Percentiles rank a stretch among this genome's conserved stretches.
phyloP scores from a whole-genome alignment of 2,888 invertebrate species.

The Eristalis arbustorum region DNA sequence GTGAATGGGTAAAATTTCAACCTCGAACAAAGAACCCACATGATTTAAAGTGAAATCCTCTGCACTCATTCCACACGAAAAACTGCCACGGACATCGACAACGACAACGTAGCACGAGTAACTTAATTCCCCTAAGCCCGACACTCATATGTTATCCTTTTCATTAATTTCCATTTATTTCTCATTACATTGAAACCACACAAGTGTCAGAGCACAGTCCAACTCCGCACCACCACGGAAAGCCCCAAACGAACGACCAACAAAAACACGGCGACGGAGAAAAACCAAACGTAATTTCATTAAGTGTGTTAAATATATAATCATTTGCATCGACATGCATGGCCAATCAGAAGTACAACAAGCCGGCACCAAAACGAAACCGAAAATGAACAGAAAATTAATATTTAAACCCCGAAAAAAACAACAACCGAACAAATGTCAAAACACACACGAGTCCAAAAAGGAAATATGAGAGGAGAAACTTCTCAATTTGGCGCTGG shows the following conservation, averaged over 20 bases:
- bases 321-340: slow-evolving; percentile 68
- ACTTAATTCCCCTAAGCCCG: slow-evolving; percentile 35
- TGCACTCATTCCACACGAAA: neutral
- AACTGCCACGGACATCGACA: no score
- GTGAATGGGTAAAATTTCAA: no score
- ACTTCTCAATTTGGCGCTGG: slow-evolving; percentile 58
- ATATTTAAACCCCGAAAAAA: neutral
- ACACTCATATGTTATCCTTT: slow-evolving; percentile 69
- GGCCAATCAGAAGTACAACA: slow-evolving; percentile 61
- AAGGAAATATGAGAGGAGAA: slow-evolving; percentile 30
- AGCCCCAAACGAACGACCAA: neutral
- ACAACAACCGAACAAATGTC: slow-evolving; percentile 15
- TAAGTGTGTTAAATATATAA: slow-evolving; percentile 70
- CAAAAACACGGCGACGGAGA: neutral
- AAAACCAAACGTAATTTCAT: slow-evolving; percentile 64
- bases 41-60: neutral
- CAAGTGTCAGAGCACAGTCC: slow-evolving; percentile 37
- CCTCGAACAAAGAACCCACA: neutral
- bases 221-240: neutral
- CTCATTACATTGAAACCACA: slow-evolving; percentile 62
- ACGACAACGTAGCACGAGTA: slow-evolving; percentile 17
- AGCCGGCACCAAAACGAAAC: neutral
- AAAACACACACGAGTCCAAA: slow-evolving; percentile 54
- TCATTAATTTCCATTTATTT: slow-evolving; percentile 68
- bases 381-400: slow-evolving; percentile 3